Evolutionary conservation across 2,113 vertebrate genomes (phyloP).

Genomic region (Psilopsiagon aurifrons): DNA sequence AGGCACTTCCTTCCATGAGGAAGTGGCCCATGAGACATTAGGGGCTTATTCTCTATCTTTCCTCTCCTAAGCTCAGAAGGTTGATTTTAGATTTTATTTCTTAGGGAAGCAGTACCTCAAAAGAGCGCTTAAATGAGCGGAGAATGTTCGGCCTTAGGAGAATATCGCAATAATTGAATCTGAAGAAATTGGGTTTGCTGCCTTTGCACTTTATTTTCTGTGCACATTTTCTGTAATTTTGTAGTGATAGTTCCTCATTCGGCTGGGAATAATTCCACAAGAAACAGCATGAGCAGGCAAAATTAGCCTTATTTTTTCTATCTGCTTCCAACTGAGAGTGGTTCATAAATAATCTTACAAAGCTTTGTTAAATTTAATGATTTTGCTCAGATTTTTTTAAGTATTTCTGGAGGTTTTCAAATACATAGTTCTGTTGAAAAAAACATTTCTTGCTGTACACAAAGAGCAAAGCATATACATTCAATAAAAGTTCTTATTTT

Average conservation of each 20-base stretch:
- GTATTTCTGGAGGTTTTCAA: background rate
- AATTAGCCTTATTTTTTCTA: conserved; percentile 7
- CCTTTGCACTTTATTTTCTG: conserved; percentile 5
- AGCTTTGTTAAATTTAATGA: background rate
- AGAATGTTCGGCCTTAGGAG: background rate
- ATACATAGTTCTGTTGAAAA: background rate
- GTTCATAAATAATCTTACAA: conserved; percentile 9
- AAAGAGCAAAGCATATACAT: conserved; percentile 4
- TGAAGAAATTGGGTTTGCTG: conserved; percentile 9
- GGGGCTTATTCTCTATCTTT: background rate
- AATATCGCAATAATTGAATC: background rate
- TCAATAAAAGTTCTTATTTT: conserved; percentile 56
- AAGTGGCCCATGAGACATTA: background rate
- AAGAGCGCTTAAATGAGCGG: background rate
- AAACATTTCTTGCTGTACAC: conserved; percentile 6
- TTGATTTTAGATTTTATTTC: background rate
- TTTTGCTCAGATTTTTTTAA: background rate
- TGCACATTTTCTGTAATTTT: conserved; percentile 7
- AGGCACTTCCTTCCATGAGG: background rate
- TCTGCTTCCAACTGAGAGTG: background rate
- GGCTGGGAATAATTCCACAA: background rate
- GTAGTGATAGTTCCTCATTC: background rate
- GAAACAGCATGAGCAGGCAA: background rate
- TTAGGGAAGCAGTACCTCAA: background rate
- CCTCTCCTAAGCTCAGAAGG: background rate